A percentile compares a stretch with the other conserved stretches of the same genome.
phyloP scores from a whole-genome alignment of 2,888 invertebrate genomes.

The Exocentrus adspersus region DNA sequence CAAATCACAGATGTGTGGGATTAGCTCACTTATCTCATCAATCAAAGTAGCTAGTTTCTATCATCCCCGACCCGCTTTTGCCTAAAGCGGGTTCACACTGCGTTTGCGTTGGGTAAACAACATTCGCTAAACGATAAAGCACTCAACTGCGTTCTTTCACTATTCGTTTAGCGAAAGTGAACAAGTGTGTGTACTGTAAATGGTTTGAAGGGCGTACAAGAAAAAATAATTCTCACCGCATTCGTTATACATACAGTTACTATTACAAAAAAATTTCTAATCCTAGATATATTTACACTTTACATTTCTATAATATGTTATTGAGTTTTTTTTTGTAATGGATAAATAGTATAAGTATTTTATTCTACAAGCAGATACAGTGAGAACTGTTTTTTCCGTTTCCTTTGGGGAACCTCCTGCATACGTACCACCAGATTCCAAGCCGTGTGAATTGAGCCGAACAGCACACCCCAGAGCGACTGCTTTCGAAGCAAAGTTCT shows the following conservation, averaged over 20 bases:
- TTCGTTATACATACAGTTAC: too few relatives aligned
- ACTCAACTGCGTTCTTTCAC: too few relatives aligned
- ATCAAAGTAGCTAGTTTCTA: background rate
- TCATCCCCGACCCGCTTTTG: background rate
- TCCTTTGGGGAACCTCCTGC: background rate
- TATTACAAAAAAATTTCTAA: too few relatives aligned
- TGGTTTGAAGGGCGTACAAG: background rate
- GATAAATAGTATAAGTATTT: too few relatives aligned
- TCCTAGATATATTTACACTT: too few relatives aligned
- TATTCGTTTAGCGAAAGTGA: background rate
- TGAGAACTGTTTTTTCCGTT: background rate
- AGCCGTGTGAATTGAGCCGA: conserved; percentile 18
- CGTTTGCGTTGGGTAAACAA: background rate
- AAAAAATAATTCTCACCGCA: conserved; percentile 13
- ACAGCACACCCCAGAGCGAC: conserved; percentile 23
- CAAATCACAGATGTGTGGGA: conserved; percentile 36
- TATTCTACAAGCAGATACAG: too few relatives aligned
- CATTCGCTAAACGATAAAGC: background rate
- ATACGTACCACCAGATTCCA: background rate
- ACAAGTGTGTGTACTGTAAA: background rate
- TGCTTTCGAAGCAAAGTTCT: conserved; percentile 32
- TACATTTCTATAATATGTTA: too few relatives aligned
- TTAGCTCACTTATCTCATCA: background rate
- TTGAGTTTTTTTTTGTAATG: too few relatives aligned
- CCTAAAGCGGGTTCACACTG: background rate